Base-by-base conservation (phyloP, 2,113 vertebrate species). In the Oreochromis tanganicae region DNA sequence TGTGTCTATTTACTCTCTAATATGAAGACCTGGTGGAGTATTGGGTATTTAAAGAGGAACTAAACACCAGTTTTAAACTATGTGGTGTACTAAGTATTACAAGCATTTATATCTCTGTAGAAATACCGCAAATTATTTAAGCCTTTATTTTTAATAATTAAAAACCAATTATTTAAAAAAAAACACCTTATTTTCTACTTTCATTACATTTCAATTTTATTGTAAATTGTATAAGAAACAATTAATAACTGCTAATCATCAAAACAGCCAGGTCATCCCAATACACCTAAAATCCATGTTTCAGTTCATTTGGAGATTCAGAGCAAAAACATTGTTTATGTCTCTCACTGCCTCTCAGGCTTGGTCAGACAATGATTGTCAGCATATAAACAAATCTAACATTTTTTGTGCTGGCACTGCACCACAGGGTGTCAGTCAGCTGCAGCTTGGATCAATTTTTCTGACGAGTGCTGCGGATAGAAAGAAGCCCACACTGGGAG, bases 321-420 rank as follows among this genome's bases (percentile, higher is more conserved):
- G 87, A 91, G 88, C 59, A 38, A 85, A 86, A 84, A 57, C 78
- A 79, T 84, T 87, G 84, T 89, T 83, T 86, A 63, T 83, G 78
- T 93, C 54, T 88, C 59, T 85, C 81, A 8, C 61, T 29, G 84
- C 7, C 52, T 82, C 71, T 85, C 75, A 52, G 73, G 46, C 80
- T 84, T 21, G 29, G 66, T 32, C 85, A 46, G 85, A 34, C 75
- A 57, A 87, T 94, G 93, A 95, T 92, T 95, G 93, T 95, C 94
- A 93, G 89, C 46, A 90, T 84, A 91, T 95, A 93, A 95, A 95
- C 93, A 94, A 90, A 92, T 88, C 90, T 89, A 85, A 73, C 86
- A n/a, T 88, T 89, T 36, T 87, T 55, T 82, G 88, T 83, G 88
- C 88, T 71, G 90, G 89, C 48, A 57, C 61, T 38, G 9, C 87